Evolutionary conservation across 2,113 vertebrate genomes (phyloP).

Genomic region (Pongo pygmaeus): DNA sequence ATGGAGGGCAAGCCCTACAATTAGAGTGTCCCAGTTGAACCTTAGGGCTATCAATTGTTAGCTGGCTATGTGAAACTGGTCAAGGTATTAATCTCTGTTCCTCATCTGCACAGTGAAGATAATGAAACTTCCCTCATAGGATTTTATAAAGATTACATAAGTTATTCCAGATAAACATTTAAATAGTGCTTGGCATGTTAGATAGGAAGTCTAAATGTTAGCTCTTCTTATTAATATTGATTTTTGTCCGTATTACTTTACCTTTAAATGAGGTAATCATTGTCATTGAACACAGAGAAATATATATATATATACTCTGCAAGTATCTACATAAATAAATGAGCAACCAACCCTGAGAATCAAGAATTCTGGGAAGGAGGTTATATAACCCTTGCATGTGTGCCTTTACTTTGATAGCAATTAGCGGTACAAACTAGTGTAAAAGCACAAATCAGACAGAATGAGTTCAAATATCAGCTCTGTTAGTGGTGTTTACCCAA

Average conservation of each 20-base stretch:
- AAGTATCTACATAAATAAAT: neutral
- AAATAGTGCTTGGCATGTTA: neutral
- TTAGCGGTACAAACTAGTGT: neutral
- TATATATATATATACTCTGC: neutral
- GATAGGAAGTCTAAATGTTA: neutral
- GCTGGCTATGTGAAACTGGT: fast-evolving
- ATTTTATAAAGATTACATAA: neutral
- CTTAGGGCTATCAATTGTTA: neutral
- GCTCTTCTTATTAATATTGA: neutral
- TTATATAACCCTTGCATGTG: neutral
- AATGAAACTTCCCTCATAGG: neutral
- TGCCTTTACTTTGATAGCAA: neutral
- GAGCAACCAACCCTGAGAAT: neutral
- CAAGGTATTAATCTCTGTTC: neutral
- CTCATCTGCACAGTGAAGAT: neutral
- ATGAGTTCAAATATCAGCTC: neutral
- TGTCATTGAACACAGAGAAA: neutral
- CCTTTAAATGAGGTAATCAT: neutral
- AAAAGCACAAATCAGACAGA: neutral
- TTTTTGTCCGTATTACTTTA: neutral
- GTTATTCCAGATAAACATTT: neutral
- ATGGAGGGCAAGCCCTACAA: neutral
- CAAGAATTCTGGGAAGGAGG: neutral
- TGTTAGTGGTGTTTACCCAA: neutral
- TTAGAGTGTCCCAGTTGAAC: neutral